Percentiles rank a stretch among this genome's conserved stretches.
Conservation (phyloP, 2,888 invertebrate species). For the Cataglyphis albicans region DNA sequence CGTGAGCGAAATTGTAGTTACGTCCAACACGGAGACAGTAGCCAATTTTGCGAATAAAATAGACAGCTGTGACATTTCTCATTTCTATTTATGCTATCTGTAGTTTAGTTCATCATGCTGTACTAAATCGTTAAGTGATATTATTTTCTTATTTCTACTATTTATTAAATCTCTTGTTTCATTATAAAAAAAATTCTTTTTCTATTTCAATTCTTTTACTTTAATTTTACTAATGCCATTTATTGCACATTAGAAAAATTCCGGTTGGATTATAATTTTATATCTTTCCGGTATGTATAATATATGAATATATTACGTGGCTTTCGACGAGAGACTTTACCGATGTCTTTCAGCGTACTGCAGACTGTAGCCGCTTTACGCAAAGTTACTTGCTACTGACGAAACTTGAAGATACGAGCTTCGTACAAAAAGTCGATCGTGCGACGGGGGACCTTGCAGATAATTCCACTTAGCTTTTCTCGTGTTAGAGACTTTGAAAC, state of each 20-base stretch:
- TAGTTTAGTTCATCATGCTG: not conserved
- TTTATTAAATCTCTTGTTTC: not conserved
- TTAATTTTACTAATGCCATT: not conserved
- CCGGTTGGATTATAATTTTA: not conserved
- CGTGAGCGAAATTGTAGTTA: slow-evolving; percentile 21
- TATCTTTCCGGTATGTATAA: slow-evolving; percentile 8
- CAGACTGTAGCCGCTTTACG: slow-evolving; percentile 32
- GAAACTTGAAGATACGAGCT: slow-evolving; percentile 58
- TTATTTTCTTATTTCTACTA: not conserved
- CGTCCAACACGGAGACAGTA: not conserved
- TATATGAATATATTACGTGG: slow-evolving; percentile 20
- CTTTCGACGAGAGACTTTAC: slow-evolving; percentile 56
- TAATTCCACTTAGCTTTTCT: slow-evolving; percentile 52
- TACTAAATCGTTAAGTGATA: not conserved
- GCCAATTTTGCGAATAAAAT: not conserved
- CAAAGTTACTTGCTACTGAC: slow-evolving; percentile 54
- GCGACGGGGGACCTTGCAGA: slow-evolving; percentile 26
- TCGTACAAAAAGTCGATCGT: slow-evolving; percentile 54
- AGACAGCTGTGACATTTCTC: not conserved
- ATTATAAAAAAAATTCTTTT: not conserved
- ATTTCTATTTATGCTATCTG: not conserved
- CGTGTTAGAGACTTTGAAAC: slow-evolving; percentile 41
- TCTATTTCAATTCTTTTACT: not conserved
- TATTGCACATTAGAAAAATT: not conserved
- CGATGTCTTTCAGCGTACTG: slow-evolving; percentile 54